A percentile compares a stretch with the other conserved stretches of the same genome.
phyloP scores from a whole-genome alignment of 2,113 vertebrate genomes.

The Tachysurus fulvidraco region DNA sequence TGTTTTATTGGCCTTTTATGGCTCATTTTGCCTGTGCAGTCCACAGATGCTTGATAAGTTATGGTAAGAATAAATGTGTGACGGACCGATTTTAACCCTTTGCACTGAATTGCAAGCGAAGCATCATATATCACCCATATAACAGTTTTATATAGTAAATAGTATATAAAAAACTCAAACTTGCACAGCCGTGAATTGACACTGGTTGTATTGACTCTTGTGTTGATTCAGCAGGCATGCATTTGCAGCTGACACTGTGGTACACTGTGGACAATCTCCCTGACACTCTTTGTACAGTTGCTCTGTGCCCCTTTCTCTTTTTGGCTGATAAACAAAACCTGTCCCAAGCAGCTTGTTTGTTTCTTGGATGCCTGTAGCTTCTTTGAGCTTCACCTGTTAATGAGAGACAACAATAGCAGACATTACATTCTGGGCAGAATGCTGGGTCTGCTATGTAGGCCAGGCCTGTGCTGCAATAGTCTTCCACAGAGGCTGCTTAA shows the following conservation, averaged over 20 bases:
- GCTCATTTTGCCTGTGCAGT: constrained; percentile 21
- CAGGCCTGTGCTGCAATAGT: constrained; percentile 25
- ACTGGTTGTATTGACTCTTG: background rate
- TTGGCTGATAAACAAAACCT: background rate
- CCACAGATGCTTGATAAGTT: constrained; percentile 15
- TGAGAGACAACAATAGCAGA: constrained; percentile 29
- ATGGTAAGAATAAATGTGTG: constrained; percentile 11
- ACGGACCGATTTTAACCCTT: constrained; percentile 3
- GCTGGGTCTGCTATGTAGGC: constrained; percentile 42
- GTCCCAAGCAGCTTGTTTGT: constrained; percentile 20
- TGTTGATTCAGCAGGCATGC: background rate
- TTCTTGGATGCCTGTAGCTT: constrained; percentile 26
- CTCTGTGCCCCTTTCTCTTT: background rate
- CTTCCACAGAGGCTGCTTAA: constrained; percentile 11
- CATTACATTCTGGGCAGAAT: background rate
- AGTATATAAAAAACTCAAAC: background rate
- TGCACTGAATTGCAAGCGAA: background rate
- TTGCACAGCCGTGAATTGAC: background rate
- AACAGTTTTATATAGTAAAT: constrained; percentile 1
- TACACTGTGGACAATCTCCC: background rate
- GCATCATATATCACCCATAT: background rate
- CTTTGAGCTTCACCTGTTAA: constrained; percentile 4
- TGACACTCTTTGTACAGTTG: background rate
- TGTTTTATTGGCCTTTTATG: constrained; percentile 29
- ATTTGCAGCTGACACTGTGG: background rate